These are phyloP conservation scores for Metopia argyrocephala DNA, from an alignment of 2,888 invertebrate species.

Conservation along the genomic window DNA sequence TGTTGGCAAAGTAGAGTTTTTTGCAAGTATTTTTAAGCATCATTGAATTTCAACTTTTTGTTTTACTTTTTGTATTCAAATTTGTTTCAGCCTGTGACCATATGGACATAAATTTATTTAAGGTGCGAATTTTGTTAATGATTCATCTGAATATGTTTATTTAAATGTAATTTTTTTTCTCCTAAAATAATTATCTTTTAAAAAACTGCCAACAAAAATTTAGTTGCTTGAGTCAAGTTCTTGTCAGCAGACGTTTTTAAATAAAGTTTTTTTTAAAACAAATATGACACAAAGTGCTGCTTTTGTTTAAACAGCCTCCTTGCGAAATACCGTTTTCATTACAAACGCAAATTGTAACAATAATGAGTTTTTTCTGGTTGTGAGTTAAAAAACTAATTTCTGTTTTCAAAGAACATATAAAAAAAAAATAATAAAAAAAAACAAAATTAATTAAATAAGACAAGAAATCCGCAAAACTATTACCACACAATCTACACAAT, in stretches of 20 bases:
- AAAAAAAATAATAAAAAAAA: background rate
- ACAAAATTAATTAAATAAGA: conserved; percentile 13
- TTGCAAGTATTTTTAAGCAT: conserved; percentile 45
- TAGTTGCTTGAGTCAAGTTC: conserved; percentile 35
- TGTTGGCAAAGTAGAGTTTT: conserved; percentile 33
- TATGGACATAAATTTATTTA: conserved; percentile 38
- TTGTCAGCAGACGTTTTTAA: conserved; percentile 15
- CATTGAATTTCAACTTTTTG: conserved; percentile 39
- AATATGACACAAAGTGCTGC: no score
- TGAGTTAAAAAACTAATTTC: no score
- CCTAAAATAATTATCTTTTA: conserved; percentile 3
- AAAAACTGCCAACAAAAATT: background rate
- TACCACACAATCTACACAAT: conserved; percentile 22
- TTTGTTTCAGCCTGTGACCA: conserved; percentile 6
- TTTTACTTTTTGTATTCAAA: background rate
- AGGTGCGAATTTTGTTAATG: conserved; percentile 48
- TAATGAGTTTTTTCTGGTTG: background rate
- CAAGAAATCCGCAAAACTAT: conserved; percentile 15
- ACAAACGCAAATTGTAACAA: background rate
- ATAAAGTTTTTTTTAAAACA: background rate
- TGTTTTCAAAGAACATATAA: background rate
- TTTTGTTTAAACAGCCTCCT: no score
- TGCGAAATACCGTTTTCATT: no score
- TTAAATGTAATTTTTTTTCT: background rate
- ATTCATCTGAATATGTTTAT: conserved; percentile 31